Evolutionary conservation across 2,113 vertebrate species (phyloP), one percentile per base, ranked within the genome.

Genomic region (Sterna hirundo): DNA sequence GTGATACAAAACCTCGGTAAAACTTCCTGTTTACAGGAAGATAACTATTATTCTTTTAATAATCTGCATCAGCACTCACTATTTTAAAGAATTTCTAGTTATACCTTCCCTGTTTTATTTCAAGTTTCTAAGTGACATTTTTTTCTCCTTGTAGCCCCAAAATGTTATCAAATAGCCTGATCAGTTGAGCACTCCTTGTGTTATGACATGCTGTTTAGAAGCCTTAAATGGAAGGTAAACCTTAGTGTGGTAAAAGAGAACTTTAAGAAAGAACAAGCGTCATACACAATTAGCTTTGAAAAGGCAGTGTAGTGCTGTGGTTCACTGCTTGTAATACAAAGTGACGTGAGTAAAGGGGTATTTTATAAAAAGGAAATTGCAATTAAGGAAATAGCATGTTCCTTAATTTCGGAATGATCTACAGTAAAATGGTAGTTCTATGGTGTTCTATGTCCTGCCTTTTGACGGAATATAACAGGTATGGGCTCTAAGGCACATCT

Each of bases 301-400:
- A 84, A 81, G 70, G 82, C 57, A 36, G 65, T 0, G 1, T 29
- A 46, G 61, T 83, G 72, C 86, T 95, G 27, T 57, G 6, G n/a
- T 71, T 58, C n/a, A 8, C 66, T 94, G n/a, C 66, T 27, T 82
- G 11, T 26, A 27, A 29, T 30, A 55, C 23, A 51, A 86, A 42
- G 52, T 94, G 61, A 58, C 86, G 88, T 27, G 42, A 94, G 64
- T n/a, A 27, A 72, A 84, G 32, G 55, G 34, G 15, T 64, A 19
- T 55, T 87, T 89, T 42, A 44, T 71, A 54, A 60, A 71, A 85
- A 57, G 65, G 83, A 86, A 75, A 82, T 84, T 49, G 64, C 57
- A 83, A 61, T 94, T 91, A 70, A 94, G 77, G 69, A 91, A 95
- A 82, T 71, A 15, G 61, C 55, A 40, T 15, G 22, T 78, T 96